Evolutionary conservation across 2,888 invertebrate genomes (phyloP).

Genomic region (Cryptophagus acutangulus): DNA sequence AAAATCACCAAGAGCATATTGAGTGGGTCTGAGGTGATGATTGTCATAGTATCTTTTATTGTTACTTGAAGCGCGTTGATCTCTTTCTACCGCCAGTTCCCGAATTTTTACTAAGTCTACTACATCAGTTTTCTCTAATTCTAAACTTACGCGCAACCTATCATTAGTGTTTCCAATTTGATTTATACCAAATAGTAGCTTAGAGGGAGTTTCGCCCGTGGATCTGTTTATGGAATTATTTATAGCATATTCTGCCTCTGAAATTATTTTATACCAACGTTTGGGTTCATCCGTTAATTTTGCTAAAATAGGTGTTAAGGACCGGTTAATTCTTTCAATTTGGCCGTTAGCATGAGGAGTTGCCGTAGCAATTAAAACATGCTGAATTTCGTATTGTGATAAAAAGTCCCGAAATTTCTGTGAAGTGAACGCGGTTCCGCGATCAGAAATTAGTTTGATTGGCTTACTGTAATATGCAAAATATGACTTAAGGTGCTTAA

Average conservation of each 20-base stretch:
- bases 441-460: constrained; percentile 18
- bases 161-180: constrained; percentile 26
- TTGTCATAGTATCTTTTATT: constrained; percentile 15
- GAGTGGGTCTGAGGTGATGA: constrained; percentile 13
- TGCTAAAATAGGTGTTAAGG: constrained; percentile 16
- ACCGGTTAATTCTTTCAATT: constrained; percentile 20
- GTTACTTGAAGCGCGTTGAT: not conserved
- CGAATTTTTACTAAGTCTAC: constrained; percentile 1
- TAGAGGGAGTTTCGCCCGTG: constrained; percentile 28
- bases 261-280: constrained; percentile 19
- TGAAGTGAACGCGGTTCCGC: constrained; percentile 20
- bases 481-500: constrained; percentile 3
- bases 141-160: constrained; percentile 18
- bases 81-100: constrained; percentile 4
- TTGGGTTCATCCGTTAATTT: constrained; percentile 14
- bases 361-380: constrained; percentile 20
- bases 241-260: constrained; percentile 23
- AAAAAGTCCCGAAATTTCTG: constrained; percentile 17
- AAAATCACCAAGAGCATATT: constrained; percentile 20
- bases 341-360: constrained; percentile 24
- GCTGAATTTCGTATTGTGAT: constrained; percentile 12
- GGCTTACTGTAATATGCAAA: constrained; percentile 17
- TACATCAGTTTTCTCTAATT: constrained; percentile 10
- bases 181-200: constrained; percentile 30
- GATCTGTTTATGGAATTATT: constrained; percentile 29